Evolutionary conservation across 1,140 invertebrate genomes (phyloP).

Genomic region (Pseudachorutes palmiensis): DNA sequence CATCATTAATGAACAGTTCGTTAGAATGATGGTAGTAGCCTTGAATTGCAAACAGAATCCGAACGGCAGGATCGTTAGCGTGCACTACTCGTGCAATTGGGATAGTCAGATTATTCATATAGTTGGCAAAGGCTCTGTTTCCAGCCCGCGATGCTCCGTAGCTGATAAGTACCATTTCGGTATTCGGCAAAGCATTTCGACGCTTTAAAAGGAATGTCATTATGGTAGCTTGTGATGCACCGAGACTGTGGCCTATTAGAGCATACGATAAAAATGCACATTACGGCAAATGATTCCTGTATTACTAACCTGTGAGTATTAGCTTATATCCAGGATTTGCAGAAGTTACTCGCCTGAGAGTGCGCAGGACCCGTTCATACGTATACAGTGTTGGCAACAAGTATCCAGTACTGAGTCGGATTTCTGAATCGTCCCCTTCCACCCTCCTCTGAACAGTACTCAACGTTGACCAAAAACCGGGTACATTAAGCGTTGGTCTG

Average conservation of each 20-base stretch:
- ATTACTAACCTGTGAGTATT: neutral
- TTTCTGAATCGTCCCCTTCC: neutral
- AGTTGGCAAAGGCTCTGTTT: neutral
- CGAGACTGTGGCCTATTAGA: neutral
- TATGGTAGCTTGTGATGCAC: neutral
- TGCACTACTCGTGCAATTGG: neutral
- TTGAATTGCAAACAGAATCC: neutral
- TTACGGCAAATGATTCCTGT: too few species aligned
- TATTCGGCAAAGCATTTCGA: neutral
- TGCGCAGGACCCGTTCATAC: neutral
- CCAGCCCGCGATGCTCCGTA: neutral
- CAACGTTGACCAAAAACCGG: neutral
- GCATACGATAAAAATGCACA: too few species aligned
- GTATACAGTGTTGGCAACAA: neutral
- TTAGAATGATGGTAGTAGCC: neutral
- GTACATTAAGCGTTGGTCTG: neutral
- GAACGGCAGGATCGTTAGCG: neutral
- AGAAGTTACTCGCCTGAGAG: neutral
- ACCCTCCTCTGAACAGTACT: neutral
- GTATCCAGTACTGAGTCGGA: neutral
- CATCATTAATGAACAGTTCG: neutral
- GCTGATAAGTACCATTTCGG: neutral
- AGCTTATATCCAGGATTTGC: neutral
- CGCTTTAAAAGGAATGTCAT: neutral
- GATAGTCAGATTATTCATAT: neutral